These are phyloP conservation scores for Sporophila hypoxantha DNA, from an alignment of 2,113 vertebrate genomes.

Conservation along the genomic window DNA sequence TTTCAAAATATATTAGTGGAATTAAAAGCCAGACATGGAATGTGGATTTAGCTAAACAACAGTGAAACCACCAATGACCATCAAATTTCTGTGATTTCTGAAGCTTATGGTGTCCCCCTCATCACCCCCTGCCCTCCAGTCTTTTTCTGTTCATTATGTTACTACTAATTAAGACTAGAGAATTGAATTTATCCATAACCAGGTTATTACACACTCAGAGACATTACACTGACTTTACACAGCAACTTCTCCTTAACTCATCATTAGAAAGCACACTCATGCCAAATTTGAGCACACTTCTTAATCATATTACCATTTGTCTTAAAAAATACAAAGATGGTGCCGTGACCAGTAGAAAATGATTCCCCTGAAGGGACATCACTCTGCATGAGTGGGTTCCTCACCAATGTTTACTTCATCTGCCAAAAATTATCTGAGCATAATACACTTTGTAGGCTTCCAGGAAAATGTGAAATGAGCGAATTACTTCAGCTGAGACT, in stretches of 20 bases:
- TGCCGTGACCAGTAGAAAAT: neutral
- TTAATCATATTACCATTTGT: neutral
- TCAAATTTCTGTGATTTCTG: neutral
- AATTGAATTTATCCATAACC: neutral
- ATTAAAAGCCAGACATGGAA: neutral
- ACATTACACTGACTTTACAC: neutral
- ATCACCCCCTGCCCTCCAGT: fast-evolving
- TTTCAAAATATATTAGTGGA: neutral
- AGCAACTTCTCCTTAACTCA: neutral
- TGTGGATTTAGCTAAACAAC: neutral
- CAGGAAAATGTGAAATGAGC: neutral
- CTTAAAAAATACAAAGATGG: neutral
- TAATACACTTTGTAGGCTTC: neutral
- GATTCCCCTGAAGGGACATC: neutral
- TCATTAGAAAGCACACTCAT: neutral
- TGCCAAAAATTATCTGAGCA: neutral
- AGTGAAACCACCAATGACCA: neutral
- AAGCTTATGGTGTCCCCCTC: neutral
- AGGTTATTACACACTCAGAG: neutral
- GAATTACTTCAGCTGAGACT: neutral
- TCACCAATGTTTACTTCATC: neutral
- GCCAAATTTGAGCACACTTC: neutral
- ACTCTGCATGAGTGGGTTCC: neutral
- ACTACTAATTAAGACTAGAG: neutral
- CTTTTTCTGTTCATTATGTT: neutral